Evolutionary conservation across 2,113 vertebrate genomes (phyloP).

Genomic region (Periophthalmus modestus): DNA sequence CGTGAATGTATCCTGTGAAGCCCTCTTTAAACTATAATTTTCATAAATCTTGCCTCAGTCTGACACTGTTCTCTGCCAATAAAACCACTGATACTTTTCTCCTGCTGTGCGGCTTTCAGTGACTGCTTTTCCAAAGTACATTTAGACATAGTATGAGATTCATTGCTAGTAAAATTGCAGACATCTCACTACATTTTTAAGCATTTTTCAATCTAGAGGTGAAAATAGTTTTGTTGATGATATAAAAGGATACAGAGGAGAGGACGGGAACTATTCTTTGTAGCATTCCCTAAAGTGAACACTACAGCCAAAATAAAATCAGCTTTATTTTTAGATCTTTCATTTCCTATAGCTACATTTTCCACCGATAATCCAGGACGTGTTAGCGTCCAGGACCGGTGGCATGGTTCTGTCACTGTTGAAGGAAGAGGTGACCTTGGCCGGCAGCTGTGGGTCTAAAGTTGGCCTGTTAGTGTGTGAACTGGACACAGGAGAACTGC

Average conservation of each 20-base stretch:
- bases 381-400: slow-evolving; percentile 23
- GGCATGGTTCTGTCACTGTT: slow-evolving; percentile 29
- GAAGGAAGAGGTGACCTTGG: slow-evolving; percentile 44
- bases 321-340: background rate
- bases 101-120: slow-evolving; percentile 27
- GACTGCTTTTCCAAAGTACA: slow-evolving; percentile 32
- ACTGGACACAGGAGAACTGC: slow-evolving; percentile 4
- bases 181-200: background rate
- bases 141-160: slow-evolving; percentile 26
- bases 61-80: slow-evolving; percentile 41
- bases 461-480: slow-evolving; percentile 29
- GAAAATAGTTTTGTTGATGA: background rate
- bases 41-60: slow-evolving; percentile 30
- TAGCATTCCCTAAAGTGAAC: background rate
- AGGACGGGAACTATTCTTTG: background rate
- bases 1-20: slow-evolving; percentile 6
- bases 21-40: slow-evolving; percentile 15
- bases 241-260: background rate
- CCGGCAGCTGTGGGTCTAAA: slow-evolving; percentile 56
- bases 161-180: too few species aligned
- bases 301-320: background rate
- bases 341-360: background rate
- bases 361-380: background rate
- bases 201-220: background rate
- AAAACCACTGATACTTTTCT: slow-evolving; percentile 39